A percentile compares a stretch with the other conserved stretches of the same genome.
Conservation (phyloP, 2,113 vertebrate species). For the Ageneiosus marmoratus region DNA sequence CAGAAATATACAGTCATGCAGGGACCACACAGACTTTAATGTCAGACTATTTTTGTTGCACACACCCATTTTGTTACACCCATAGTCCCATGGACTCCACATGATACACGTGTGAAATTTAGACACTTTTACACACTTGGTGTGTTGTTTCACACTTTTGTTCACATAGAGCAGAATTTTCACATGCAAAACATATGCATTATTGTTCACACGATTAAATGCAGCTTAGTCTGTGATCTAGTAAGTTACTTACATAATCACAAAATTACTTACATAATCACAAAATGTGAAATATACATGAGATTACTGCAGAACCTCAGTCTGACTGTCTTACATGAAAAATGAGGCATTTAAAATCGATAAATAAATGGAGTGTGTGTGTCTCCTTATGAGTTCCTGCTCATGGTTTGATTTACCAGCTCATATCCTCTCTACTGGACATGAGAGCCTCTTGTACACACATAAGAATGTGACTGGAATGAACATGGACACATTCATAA, state of each 20-base stretch:
- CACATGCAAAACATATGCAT: not conserved
- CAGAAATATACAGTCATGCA: not conserved
- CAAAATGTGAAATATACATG: too few relatives aligned
- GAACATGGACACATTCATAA: constrained; percentile 22
- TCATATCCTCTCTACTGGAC: constrained; percentile 23
- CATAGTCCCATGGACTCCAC: not conserved
- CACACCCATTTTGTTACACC: constrained; percentile 10
- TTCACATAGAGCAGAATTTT: not conserved
- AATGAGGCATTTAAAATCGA: not conserved
- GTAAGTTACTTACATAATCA: too few relatives aligned
- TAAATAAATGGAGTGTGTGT: not conserved
- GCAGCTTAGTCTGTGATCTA: too few relatives aligned
- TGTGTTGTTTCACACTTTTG: not conserved
- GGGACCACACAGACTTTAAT: constrained; percentile 44
- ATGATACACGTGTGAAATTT: not conserved
- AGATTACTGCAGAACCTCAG: not conserved
- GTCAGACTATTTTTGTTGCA: constrained; percentile 1
- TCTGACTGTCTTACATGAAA: not conserved
- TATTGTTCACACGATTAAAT: too few relatives aligned
- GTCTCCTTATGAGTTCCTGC: not conserved
- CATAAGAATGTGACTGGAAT: constrained; percentile 29
- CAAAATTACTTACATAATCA: too few relatives aligned
- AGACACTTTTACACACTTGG: not conserved
- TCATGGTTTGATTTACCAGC: constrained; percentile 22
- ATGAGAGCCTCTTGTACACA: not conserved